Base-by-base conservation (phyloP, 2,888 invertebrate genomes). In the Nemotelus nigrinus region DNA sequence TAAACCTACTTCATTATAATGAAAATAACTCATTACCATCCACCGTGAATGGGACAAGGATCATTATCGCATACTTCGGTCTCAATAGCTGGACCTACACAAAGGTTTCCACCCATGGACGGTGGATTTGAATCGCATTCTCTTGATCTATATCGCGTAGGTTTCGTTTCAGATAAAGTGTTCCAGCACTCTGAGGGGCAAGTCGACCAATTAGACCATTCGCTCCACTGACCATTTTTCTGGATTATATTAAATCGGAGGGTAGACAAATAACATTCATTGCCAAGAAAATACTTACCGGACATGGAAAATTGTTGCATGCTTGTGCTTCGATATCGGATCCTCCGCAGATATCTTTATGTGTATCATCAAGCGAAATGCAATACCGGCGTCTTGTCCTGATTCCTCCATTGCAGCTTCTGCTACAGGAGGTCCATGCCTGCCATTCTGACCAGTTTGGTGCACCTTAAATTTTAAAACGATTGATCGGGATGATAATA, bases 21-120 rank as follows among this genome's bases (percentile, higher is more conserved):
- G 48, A 3, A 68, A 55, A 50, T 53, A 64, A 41, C 25, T 25
- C 6, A 25, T 2, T 64, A 84, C 85, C 85, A 85, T 57, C 80
- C 76, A n/a, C 89, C 89, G 81, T 88, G 83, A 25, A 87, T 85
- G 57, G 87, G 86, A 80, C 89, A 89, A 53, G 84, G 84, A 64
- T 82, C 83, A 2, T 84, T 82, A 55, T 84, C 84, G 76, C 88
- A 89, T 45, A 84, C 83, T 68, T 85, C 85, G 74, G 85, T 84
- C 79, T 88, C 86, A 6, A 80, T 81, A 63, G 83, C 83, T 8
- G 81, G 78, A 0, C 88, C 88, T 7, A 80, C 55, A 81, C 89
- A 89, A 8, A 83, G 79, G 2, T 81, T 80, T 0, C 88, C 89
- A 3, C 87, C 87, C 80, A 85, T 82, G 7, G 83, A 81, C 2